Base-by-base conservation (phyloP, 2,888 invertebrate genomes). In the Aricia artaxerxes region DNA sequence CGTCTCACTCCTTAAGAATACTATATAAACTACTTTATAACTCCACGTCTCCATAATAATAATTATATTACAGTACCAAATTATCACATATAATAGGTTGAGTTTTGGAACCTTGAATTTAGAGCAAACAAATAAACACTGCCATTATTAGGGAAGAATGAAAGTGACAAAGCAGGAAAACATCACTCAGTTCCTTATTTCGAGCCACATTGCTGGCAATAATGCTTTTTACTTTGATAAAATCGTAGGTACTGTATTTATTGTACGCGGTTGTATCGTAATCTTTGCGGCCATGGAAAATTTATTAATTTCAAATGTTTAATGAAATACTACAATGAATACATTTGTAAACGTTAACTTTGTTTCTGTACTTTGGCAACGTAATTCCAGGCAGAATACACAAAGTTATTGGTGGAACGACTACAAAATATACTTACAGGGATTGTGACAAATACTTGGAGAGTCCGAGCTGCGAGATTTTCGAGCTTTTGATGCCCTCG, bases 381-480 rank as follows among this genome's bases (percentile, higher is more conserved):
- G 16, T 69, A 3, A 38, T 69, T 69, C 5, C 13, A 35, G 13
- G 16, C 38, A 9, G 31, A 69, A 69, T 69, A 69, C 35, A 69
- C 69, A 69, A 69, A 69, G 35, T 38, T 35, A 1, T 4, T 4
- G 11, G 9, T 64, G 4, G 7, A 31, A 35, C 1, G 35, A 13
- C 13, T 35, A 57, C 57, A 57, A 69, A 69, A 76, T 16, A 60
- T 96, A 96, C 97, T 97, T 95, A 97, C 97, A 97, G 95, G 91
- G 97, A 97, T 89, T 97, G 97, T 78, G 97, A 97, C 82, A 97
- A 95, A 88, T 97, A 97, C 89, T 96, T 96, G 84, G 97, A 96
- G 82, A 97, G 93, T 82, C 97, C 97, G 88, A 97, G 94, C 92
- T 96, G 96, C 84, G 96, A 95, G 85, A 97, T 96, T 89, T 96